These are phyloP conservation scores for Epistrophella euchroma DNA, from an alignment of 2,888 invertebrate genomes.

Conservation along the genomic window DNA sequence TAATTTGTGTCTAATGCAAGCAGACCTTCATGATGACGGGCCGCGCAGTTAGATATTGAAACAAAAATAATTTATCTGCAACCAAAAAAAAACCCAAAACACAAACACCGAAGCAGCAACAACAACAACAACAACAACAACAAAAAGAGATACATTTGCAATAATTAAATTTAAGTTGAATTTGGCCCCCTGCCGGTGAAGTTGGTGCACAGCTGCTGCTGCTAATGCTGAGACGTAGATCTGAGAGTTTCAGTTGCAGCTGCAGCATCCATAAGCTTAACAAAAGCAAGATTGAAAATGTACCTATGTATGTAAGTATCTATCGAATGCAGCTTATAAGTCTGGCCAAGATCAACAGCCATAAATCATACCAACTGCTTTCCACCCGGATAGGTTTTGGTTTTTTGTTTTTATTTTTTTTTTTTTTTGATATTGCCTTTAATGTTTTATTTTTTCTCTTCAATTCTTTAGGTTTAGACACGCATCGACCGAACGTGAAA, in stretches of 20 bases:
- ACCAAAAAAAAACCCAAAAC: not conserved
- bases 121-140: not conserved
- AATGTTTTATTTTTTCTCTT: slow-evolving; percentile 11
- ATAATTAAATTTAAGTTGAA: slow-evolving; percentile 72
- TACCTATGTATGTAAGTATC: slow-evolving; percentile 8
- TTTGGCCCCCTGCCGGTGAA: slow-evolving; percentile 47
- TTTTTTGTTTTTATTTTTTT: too few relatives aligned
- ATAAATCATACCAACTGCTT: slow-evolving; percentile 73
- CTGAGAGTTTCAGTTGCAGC: slow-evolving; percentile 39
- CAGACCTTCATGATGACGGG: slow-evolving; percentile 33
- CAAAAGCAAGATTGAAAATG: slow-evolving; percentile 73
- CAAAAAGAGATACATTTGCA: slow-evolving; percentile 61
- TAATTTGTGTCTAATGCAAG: slow-evolving; percentile 63
- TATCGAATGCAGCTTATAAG: slow-evolving; percentile 47
- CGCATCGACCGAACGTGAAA: slow-evolving; percentile 72
- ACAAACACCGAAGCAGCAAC: slow-evolving; percentile 25
- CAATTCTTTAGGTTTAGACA: slow-evolving; percentile 55
- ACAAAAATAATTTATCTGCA: slow-evolving; percentile 38
- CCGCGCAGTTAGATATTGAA: slow-evolving; percentile 43
- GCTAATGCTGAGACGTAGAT: slow-evolving; percentile 5
- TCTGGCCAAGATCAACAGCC: slow-evolving; percentile 72
- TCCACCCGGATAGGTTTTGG: slow-evolving; percentile 60
- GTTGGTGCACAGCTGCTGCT: slow-evolving; percentile 46
- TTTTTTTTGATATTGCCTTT: too few relatives aligned
- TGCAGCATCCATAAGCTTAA: slow-evolving; percentile 53